phyloP scores from a whole-genome alignment of 2,888 invertebrate species.

The Leptopilina myrica region DNA sequence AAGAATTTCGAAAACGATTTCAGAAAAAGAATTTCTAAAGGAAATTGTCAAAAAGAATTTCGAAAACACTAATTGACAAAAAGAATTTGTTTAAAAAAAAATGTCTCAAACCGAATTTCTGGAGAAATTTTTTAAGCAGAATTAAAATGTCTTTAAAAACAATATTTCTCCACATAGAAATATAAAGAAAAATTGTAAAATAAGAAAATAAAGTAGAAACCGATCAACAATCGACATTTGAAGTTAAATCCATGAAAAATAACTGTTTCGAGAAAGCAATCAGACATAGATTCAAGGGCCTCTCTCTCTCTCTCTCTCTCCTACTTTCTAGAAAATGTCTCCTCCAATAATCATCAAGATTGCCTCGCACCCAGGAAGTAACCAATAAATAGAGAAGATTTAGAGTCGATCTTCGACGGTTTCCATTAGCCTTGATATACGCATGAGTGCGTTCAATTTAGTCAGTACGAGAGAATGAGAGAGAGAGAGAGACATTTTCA shows the following conservation, averaged over 20 bases:
- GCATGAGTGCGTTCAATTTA: slow-evolving; percentile 69
- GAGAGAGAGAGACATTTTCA: background rate
- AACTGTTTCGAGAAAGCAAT: slow-evolving; percentile 63
- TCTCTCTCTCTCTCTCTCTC: slow-evolving; percentile 49
- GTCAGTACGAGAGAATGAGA: background rate
- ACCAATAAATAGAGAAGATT: slow-evolving; percentile 73
- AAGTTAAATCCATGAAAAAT: slow-evolving; percentile 43
- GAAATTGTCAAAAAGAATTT: too few relatives aligned
- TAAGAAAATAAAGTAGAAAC: too few relatives aligned
- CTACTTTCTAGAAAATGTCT: slow-evolving; percentile 62
- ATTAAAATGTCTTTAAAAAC: too few relatives aligned
- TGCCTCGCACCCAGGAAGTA: slow-evolving; percentile 54
- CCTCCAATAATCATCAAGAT: slow-evolving; percentile 67
- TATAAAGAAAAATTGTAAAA: too few relatives aligned
- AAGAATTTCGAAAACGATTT: too few relatives aligned
- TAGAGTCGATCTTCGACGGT: slow-evolving; percentile 58
- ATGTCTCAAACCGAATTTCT: too few relatives aligned
- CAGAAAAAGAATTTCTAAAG: too few relatives aligned
- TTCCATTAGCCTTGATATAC: slow-evolving; percentile 59
- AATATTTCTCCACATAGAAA: too few relatives aligned
- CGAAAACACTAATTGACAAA: too few relatives aligned
- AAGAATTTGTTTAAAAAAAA: too few relatives aligned
- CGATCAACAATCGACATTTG: background rate
- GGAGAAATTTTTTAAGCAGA: too few relatives aligned
- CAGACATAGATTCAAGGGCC: slow-evolving; percentile 57